A percentile compares a stretch with the other conserved stretches of the same genome.
Evolutionary conservation across 2,113 vertebrate species (phyloP).

Genomic region (Caranx melampygus): DNA sequence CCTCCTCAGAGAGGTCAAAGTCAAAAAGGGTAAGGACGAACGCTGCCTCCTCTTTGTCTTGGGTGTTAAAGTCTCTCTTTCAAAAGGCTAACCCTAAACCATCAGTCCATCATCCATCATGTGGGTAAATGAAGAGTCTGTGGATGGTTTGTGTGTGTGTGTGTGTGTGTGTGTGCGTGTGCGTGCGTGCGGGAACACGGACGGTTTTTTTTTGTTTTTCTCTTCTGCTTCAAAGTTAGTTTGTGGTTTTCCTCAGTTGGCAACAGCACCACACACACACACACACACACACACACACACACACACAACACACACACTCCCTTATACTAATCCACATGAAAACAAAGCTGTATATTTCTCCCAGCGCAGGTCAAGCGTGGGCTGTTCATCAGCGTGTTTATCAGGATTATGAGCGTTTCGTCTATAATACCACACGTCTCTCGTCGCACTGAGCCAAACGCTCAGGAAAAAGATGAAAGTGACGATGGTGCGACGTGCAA

Average conservation of each 20-base stretch:
- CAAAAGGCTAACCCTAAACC: conserved; percentile 23
- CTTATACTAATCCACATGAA: conserved; percentile 78
- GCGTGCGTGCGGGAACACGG: conserved; percentile 28
- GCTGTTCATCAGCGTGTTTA: conserved; percentile 72
- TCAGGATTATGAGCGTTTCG: conserved; percentile 73
- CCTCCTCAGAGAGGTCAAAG: conserved; percentile 43
- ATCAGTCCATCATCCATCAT: conserved; percentile 31
- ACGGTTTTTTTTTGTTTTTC: conserved; percentile 52
- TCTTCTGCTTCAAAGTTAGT: conserved; percentile 20
- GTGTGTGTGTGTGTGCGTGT: too few relatives aligned
- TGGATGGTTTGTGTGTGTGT: neutral
- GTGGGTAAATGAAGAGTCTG: conserved; percentile 10
- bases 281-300: conserved; percentile 41
- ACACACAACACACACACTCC: conserved; percentile 40
- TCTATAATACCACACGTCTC: conserved; percentile 55
- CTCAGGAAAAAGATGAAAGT: neutral
- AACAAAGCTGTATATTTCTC: conserved; percentile 78
- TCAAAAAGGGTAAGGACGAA: conserved; percentile 50
- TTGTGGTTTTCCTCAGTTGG: conserved; percentile 26
- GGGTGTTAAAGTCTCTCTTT: conserved; percentile 46
- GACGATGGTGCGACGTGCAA: neutral
- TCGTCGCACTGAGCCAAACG: conserved; percentile 50
- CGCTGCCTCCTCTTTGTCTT: conserved; percentile 40
- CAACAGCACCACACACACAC: too few relatives aligned
- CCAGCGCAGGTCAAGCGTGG: conserved; percentile 61